phyloP scores from a whole-genome alignment of 2,113 vertebrate genomes.

The Mus spicilegus region DNA sequence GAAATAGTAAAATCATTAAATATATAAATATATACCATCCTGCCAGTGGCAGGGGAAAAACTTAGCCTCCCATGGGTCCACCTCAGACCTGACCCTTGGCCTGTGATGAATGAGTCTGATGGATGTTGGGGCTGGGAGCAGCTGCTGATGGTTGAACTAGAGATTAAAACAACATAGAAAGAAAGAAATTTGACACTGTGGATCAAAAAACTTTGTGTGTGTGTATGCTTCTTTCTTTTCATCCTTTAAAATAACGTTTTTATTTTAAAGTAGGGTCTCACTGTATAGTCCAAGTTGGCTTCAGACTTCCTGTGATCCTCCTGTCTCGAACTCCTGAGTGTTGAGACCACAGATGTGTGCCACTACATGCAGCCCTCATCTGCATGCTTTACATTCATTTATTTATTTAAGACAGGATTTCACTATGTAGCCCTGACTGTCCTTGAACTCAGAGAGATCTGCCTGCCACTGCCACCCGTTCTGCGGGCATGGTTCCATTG shows the following conservation, averaged over 20 bases:
- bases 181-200: conserved; percentile 27
- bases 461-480: not conserved
- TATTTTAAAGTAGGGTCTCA: not conserved
- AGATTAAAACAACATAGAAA: conserved; percentile 21
- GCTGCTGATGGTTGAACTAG: not conserved
- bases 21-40: not conserved
- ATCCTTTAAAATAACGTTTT: not conserved
- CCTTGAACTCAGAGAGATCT: not conserved
- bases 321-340: not conserved
- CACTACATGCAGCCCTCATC: not conserved
- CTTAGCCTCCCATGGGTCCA: not conserved
- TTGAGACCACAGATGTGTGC: not conserved
- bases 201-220: conserved; percentile 32
- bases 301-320: not conserved
- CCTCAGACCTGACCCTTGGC: not conserved
- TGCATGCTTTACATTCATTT: not conserved
- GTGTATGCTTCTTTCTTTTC: not conserved
- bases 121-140: not conserved
- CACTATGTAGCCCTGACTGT: not conserved
- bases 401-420: not conserved
- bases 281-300: not conserved
- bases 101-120: not conserved
- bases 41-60: not conserved
- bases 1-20: not conserved
- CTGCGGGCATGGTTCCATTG: not conserved